Conservation (phyloP, 2,888 invertebrate genomes). For the Leucophora obtusa region DNA sequence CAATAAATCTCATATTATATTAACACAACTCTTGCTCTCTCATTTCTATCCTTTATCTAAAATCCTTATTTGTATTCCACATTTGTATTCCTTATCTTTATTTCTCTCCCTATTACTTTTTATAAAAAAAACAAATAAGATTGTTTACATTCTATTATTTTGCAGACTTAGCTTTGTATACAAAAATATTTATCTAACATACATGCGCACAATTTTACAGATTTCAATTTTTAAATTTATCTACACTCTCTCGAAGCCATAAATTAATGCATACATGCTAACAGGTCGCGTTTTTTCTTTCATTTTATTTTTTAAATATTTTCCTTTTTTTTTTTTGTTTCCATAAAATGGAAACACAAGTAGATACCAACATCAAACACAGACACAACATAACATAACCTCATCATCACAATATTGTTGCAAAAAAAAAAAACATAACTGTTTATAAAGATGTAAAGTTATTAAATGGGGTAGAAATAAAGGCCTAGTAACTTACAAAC, state of each 20-base stretch:
- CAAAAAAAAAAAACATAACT: neutral
- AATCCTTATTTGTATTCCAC: no score
- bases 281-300: slow-evolving; percentile 61
- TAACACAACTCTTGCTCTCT: neutral
- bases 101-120: neutral
- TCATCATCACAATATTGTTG: slow-evolving; percentile 5
- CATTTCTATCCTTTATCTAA: neutral
- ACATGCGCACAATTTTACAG: slow-evolving; percentile 15
- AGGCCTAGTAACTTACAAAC: slow-evolving; percentile 32
- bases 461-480: slow-evolving; percentile 29
- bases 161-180: neutral
- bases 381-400: neutral
- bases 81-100: neutral
- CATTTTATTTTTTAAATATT: slow-evolving; percentile 1
- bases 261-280: slow-evolving; percentile 61
- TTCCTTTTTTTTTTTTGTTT: neutral
- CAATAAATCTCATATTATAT: slow-evolving; percentile 6
- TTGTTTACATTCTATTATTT: slow-evolving; percentile 8
- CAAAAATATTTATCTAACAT: slow-evolving; percentile 38
- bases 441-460: slow-evolving; percentile 14
- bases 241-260: slow-evolving; percentile 32
- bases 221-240: slow-evolving; percentile 14
- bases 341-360: slow-evolving; percentile 16
- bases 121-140: neutral
- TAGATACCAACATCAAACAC: slow-evolving; percentile 11